A percentile compares a stretch with the other conserved stretches of the same genome.
These are phyloP conservation scores for Chiridota heheva DNA, from an alignment of 35 echinoderm and acorn worm genomes.

Conservation along the genomic window DNA sequence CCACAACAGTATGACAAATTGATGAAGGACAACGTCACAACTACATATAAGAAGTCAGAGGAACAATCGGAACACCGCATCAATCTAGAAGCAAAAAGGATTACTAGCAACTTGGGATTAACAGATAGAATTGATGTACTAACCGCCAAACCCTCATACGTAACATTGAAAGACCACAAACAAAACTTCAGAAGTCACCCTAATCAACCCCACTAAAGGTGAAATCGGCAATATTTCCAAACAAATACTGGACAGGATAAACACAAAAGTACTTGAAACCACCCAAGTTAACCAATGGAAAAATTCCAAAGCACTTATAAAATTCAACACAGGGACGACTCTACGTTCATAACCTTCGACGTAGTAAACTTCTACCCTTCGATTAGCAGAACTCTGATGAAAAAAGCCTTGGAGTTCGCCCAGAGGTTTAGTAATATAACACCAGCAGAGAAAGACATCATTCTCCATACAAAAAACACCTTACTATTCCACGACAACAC, in stretches of 20 bases:
- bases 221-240: slow-evolving; percentile 39
- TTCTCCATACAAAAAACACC: slow-evolving; percentile 30
- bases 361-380: background rate
- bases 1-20: slow-evolving; percentile 6
- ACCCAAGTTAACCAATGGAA: background rate
- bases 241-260: slow-evolving; percentile 2
- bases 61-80: no score
- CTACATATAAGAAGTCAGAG: slow-evolving; percentile 28
- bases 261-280: background rate
- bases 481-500: slow-evolving; percentile 16
- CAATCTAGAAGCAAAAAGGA: slow-evolving; percentile 40
- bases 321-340: background rate
- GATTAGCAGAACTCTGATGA: no score
- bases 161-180: slow-evolving; percentile 40
- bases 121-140: slow-evolving; percentile 26
- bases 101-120: slow-evolving; percentile 5
- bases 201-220: slow-evolving; percentile 47
- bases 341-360: background rate
- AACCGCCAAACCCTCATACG: slow-evolving; percentile 15
- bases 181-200: slow-evolving; percentile 39
- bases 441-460: slow-evolving; percentile 10
- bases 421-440: slow-evolving; percentile 9
- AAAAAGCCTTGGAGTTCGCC: slow-evolving; percentile 14
- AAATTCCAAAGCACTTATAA: background rate
- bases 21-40: slow-evolving; percentile 43